Evolutionary conservation across 2,888 invertebrate genomes (phyloP), one percentile per base, ranked within the genome.

Genomic region (Limnephilus marmoratus): DNA sequence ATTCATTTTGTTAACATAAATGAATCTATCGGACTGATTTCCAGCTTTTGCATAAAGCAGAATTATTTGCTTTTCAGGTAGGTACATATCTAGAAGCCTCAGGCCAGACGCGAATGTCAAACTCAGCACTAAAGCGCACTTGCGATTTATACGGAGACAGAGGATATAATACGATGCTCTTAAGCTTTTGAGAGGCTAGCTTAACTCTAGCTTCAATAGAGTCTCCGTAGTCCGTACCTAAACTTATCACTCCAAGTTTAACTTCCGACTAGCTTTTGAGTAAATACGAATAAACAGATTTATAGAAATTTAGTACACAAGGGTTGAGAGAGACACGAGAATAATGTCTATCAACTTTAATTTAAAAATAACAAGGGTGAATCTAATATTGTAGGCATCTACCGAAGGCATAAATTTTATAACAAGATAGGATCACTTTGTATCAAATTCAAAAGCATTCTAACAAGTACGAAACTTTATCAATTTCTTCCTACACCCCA

Each of bases 391-490:
- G 24, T 68, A 68, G 7, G 9, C n/a, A n/a, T 0, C 24, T n/a
- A 7, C 24, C 7, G 24, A 68, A 68, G 68, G 68, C 68, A 24
- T 9, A 24, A 53, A 9, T n/a, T 4, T 68, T 68, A 68, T 68
- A 68, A 68, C 24, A 68, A 68, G 24, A 24, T 24, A 24, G 68
- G 24, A 68, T 68, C 68, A 68, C 68, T 83, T 83, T 83, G 34
- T 31, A 37, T 83, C 83, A 83, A 24, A 83, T 83, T 37, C 37
- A 34, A 83, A 83, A 83, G 37, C 9, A 15, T 83, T 83, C 45
- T 86, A 29, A 45, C 86, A 86, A 86, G 86, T 86, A 45, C 41
- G 7, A 86, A 86, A 86, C 86, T 86, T 86, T 86, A 86, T 86
- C 86, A 86, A 86, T 86, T 86, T 86, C 86, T 85, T 34, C 41